Base-by-base conservation (phyloP, 1,140 invertebrate species). In the Neodiprion lecontei region DNA sequence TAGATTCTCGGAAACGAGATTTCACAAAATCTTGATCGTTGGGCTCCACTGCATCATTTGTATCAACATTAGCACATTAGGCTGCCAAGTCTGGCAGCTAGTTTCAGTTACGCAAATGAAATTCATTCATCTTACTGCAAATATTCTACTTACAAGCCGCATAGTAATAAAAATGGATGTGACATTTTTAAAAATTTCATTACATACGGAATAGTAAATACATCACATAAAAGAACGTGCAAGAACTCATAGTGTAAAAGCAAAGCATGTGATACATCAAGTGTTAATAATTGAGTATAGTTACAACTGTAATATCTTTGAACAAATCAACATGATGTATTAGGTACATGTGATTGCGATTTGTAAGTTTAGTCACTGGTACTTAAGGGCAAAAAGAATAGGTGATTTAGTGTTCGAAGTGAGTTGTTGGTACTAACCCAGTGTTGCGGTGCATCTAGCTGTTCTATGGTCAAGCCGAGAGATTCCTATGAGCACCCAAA, bases 381-480 rank as follows among this genome's bases (percentile, higher is more conserved):
- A 9, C n/a, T 14, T 40, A 40, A 40, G 28, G 28, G 2, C 28
- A 40, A 40, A 40, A 40, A 40, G 28, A 1, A 40, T 40, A n/a
- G 17, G 40, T 69, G 17, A 23, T 74, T 73, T 67, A 77, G 40
- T 74, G 17, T 79, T 77, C 78, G n/a, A 7, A 50, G 65, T 48
- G 48, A 61, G 74, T 70, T 48, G 75, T 47, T 65, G 76, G 81
- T 88, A 89, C 88, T 84, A 87, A 89, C 88, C 88, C 84, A 82
- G 77, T 88, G 80, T 77, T 84, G 79, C 77, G 83, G 80, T 79
- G 80, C 84, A 80, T 88, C 87, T 86, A 89, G 84, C 77, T 85
- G 84, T 78, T 87, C 82, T 82, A 89, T 76, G 74, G 85, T 83
- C 80, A 88, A 86, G 80, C 83, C 84, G 77, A 88, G 78, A 82